Evolutionary conservation across 1,140 invertebrate species (phyloP), one percentile per base, ranked within the genome.

Genomic region (Papilio aristodemus): DNA sequence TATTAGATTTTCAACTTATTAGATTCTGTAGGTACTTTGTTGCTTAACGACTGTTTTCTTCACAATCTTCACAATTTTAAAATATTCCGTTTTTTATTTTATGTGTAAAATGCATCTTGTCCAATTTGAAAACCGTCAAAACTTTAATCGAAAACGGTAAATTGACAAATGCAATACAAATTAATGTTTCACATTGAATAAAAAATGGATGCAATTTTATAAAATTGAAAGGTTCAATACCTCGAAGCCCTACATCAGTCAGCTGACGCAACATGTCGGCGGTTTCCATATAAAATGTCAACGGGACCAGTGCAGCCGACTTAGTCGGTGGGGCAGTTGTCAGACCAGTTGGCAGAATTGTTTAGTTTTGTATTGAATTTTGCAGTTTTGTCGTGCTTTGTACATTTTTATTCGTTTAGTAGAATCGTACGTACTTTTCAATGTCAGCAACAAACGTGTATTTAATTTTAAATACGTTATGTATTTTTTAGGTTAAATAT

Each of bases 211-310:
- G 4, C 39, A n/a, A 66, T 66, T 66, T 32, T 46, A 17, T 50
- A 50, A 59, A 66, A 66, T 43, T 32, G 63, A 66, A 66, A 66
- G 63, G 25, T 62, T 39, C 63, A 66, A 50, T 50, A 50, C n/a
- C 43, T 59, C 58, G 58, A 36, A 36, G 32, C 32, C 58, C 58
- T 46, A 46, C 59, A 62, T 62, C 27, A 66, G n/a, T 50, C 39
- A 36, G 22, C 41, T 50, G 63, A 66, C 63, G 63, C 43, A 66
- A 66, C 17, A 66, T 46, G 63, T 11, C 43, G 63, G 25, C 63
- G 27, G 25, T 66, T 46, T 66, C 63, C 63, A 10, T 19, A 46
- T 27, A 66, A 50, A 54, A 66, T 66, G 63, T 66, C 63, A 66
- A 66, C 43, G 11, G 13, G 62, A 43, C 39, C 13, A 38, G 27